Conservation (phyloP, 2,888 invertebrate genomes). For the Hipparchia sbordonii region DNA sequence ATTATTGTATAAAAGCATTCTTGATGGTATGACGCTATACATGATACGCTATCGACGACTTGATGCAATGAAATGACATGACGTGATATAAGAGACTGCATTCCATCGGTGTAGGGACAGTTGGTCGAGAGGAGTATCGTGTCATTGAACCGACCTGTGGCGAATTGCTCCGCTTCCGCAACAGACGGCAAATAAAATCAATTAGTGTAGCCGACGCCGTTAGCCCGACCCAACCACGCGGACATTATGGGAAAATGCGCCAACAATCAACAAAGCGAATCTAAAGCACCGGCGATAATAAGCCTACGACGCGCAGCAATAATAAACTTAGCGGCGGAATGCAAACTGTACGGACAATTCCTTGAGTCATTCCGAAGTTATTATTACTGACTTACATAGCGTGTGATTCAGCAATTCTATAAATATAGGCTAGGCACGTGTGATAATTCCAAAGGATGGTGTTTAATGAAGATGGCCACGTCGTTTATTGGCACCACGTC, state of each 20-base stretch:
- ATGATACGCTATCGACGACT: constrained; percentile 17
- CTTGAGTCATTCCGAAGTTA: constrained; percentile 38
- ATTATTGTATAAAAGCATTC: constrained; percentile 11
- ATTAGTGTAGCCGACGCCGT: constrained; percentile 59
- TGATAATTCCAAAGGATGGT: constrained; percentile 72
- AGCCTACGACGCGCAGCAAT: constrained; percentile 22
- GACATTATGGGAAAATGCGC: constrained; percentile 41
- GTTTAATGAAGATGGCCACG: constrained; percentile 79
- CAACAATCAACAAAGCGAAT: constrained; percentile 37
- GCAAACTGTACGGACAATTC: constrained; percentile 35
- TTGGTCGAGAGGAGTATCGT: constrained; percentile 53
- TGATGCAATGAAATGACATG: constrained; percentile 38
- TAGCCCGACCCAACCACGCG: constrained; percentile 45
- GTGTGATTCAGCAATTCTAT: constrained; percentile 67
- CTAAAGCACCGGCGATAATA: constrained; percentile 33
- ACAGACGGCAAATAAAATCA: constrained; percentile 66
- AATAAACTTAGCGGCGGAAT: constrained; percentile 27
- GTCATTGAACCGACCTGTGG: constrained; percentile 73
- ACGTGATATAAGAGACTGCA: constrained; percentile 52
- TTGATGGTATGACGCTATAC: constrained; percentile 21
- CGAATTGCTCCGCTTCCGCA: constrained; percentile 68
- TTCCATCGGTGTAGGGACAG: constrained; percentile 58
- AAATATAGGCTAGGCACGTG: constrained; percentile 70
- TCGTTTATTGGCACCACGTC: constrained; percentile 74
- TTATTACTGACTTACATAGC: constrained; percentile 44